These are phyloP conservation scores for Arvicola amphibius DNA, from an alignment of 2,797 vertebrate genomes.

Conservation along the genomic window DNA sequence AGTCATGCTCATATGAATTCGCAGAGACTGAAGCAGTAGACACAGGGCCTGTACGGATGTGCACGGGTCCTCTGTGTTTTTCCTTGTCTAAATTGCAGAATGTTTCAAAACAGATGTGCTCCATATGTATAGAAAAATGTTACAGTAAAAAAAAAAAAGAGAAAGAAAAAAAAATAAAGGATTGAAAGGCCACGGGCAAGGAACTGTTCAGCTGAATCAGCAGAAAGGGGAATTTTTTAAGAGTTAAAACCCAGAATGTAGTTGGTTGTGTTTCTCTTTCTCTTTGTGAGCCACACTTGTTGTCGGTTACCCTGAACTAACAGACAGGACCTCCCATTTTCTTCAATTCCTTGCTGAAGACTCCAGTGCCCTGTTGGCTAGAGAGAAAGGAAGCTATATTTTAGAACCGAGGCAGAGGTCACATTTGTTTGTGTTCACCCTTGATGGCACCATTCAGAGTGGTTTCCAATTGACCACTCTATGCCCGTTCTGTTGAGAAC, in stretches of 20 bases:
- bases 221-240: conserved; percentile 57
- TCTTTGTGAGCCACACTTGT: conserved; percentile 65
- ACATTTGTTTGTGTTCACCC: conserved; percentile 72
- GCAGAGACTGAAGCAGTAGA: no score
- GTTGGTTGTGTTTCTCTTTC: conserved; percentile 68
- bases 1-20: no score
- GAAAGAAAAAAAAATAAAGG: not conserved
- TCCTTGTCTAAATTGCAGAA: not conserved
- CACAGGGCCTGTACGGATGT: no score
- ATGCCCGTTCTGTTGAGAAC: conserved; percentile 8
- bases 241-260: conserved; percentile 51
- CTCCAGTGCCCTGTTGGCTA: conserved; percentile 65
- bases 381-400: conserved; percentile 69
- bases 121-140: not conserved
- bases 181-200: conserved; percentile 47
- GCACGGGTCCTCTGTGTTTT: not conserved
- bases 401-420: conserved; percentile 74
- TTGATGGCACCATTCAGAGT: conserved; percentile 74
- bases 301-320: conserved; percentile 73
- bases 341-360: conserved; percentile 80
- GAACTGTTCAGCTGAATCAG: conserved; percentile 59
- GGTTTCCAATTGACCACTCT: conserved; percentile 66
- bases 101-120: conserved; percentile 13
- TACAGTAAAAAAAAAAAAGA: conserved; percentile 29
- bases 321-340: conserved; percentile 80